phyloP scores from a whole-genome alignment of 1,140 invertebrate species.

The Sycobia sp. region DNA sequence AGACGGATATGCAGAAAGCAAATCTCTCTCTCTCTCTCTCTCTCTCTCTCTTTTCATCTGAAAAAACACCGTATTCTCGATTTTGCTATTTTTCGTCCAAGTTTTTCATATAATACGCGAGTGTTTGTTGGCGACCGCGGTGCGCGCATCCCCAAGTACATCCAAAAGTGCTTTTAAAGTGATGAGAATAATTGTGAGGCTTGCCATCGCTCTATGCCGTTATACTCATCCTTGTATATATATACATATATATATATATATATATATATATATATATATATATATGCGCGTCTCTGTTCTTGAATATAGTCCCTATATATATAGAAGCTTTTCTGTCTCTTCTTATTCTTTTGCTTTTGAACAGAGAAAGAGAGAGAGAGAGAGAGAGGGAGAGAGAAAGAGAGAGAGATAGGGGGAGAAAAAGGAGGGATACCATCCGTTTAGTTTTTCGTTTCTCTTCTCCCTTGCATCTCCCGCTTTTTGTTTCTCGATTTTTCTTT shows the following conservation, averaged over 20 bases:
- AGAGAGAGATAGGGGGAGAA: neutral
- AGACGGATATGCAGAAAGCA: neutral
- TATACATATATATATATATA: neutral
- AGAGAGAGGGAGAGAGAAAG: constrained; percentile 1
- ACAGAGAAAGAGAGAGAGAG: neutral
- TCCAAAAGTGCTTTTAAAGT: constrained; percentile 38
- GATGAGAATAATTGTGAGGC: constrained; percentile 39
- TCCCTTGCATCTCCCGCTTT: too few relatives aligned
- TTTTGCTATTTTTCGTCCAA: constrained; percentile 35
- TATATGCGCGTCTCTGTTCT: too few relatives aligned
- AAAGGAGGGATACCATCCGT: too few relatives aligned
- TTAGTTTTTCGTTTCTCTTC: too few relatives aligned
- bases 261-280: neutral
- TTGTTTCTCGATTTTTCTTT: too few relatives aligned
- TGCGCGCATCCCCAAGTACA: constrained; percentile 22
- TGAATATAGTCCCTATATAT: too few relatives aligned
- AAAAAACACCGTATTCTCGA: constrained; percentile 13
- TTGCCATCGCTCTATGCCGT: neutral
- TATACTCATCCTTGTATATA: too few relatives aligned
- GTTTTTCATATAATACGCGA: constrained; percentile 39
- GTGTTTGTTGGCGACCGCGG: constrained; percentile 37
- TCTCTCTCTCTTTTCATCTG: too few relatives aligned
- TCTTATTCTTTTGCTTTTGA: too few relatives aligned
- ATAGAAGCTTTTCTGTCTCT: too few relatives aligned
- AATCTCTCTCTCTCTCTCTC: constrained; percentile 4